Evolutionary conservation across 2,113 vertebrate genomes (phyloP).

Genomic region (Gorsachius goisagi): DNA sequence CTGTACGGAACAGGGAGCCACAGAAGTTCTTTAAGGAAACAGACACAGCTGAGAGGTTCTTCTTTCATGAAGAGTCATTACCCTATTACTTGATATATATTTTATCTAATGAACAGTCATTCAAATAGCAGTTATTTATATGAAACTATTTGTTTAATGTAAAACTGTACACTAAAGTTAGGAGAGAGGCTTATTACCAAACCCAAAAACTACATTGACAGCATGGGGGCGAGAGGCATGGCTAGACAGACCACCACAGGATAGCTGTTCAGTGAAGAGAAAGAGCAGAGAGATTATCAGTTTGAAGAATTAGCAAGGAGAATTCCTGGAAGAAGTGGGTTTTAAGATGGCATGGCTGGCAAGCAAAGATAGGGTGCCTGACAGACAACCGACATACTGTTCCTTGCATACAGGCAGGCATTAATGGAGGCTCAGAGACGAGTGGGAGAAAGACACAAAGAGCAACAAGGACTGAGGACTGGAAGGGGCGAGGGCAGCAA

Average conservation of each 20-base stretch:
- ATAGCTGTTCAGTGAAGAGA: background rate
- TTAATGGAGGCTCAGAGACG: background rate
- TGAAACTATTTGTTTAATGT: background rate
- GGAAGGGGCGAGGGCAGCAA: background rate
- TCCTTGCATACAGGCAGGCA: background rate
- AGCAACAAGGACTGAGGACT: background rate
- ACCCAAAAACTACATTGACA: background rate
- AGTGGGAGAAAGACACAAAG: constrained; percentile 8
- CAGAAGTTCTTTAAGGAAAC: background rate
- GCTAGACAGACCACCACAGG: background rate
- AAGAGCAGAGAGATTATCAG: background rate
- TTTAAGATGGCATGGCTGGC: background rate
- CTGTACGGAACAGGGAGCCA: background rate
- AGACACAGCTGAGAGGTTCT: background rate
- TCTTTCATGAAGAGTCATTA: background rate
- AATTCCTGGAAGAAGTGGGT: background rate
- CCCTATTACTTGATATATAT: background rate
- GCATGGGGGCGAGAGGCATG: accelerated
- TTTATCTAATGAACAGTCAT: background rate
- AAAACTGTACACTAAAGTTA: background rate
- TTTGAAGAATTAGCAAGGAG: background rate
- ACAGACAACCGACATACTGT: background rate
- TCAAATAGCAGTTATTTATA: background rate
- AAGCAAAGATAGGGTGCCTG: background rate
- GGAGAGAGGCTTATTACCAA: background rate